Evolutionary conservation across 2,113 vertebrate genomes (phyloP).

Genomic region (Oryctolagus cuniculus): mOryCun1.1 NC_091452.1:1427501-1428000

Average conservation of each 20-base stretch:
- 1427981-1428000: background rate
- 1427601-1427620: too few species aligned
- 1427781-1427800: background rate
- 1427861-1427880: background rate
- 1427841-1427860: fast-evolving
- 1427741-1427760: background rate
- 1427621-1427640: too few species aligned
- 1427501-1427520: too few species aligned
- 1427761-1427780: too few species aligned
- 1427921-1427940: background rate
- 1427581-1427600: too few species aligned
- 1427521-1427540: too few species aligned
- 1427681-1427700: background rate
- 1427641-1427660: too few species aligned
- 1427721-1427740: fast-evolving
- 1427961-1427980: background rate
- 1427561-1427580: too few species aligned
- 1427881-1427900: background rate
- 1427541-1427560: too few species aligned
- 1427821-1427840: too few species aligned
- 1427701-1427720: background rate
- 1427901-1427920: fast-evolving
- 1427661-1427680: too few species aligned
- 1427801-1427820: background rate
- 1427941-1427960: background rate